A percentile compares a stretch with the other conserved stretches of the same genome.
These are phyloP conservation scores for Drosophila kambysellisi DNA, from an alignment of 2,888 invertebrate genomes.

Conservation along the genomic window DNA sequence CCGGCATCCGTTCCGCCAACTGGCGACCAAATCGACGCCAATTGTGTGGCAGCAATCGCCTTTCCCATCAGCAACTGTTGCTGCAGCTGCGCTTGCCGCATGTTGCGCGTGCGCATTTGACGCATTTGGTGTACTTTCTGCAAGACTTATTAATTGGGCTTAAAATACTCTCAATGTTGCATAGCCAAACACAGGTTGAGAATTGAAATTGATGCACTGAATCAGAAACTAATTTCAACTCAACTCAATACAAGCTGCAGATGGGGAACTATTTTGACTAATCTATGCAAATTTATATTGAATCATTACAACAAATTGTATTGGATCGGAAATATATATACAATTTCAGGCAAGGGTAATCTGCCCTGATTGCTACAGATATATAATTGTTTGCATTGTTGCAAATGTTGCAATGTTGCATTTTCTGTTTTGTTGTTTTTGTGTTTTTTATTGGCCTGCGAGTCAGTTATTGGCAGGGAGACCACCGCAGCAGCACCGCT, in stretches of 20 bases:
- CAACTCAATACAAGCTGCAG: neutral
- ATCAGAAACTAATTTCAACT: neutral
- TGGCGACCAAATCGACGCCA: slow-evolving; percentile 64
- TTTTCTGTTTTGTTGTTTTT: slow-evolving; percentile 1
- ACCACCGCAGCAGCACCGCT: slow-evolving; percentile 48
- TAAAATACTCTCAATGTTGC: slow-evolving; percentile 11
- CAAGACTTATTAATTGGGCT: slow-evolving; percentile 74
- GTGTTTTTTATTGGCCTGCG: slow-evolving; percentile 26
- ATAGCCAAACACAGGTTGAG: neutral
- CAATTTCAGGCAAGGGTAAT: neutral
- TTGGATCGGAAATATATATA: neutral
- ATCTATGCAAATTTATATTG: neutral
- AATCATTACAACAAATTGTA: neutral
- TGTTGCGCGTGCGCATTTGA: slow-evolving; percentile 66
- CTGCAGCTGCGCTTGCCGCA: slow-evolving; percentile 10
- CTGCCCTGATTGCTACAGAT: neutral
- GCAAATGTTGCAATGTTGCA: slow-evolving; percentile 5
- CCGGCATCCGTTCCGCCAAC: slow-evolving; percentile 4
- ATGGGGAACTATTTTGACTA: neutral
- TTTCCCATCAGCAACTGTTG: slow-evolving; percentile 41
- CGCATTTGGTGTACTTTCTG: slow-evolving; percentile 57
- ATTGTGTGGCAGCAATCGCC: slow-evolving; percentile 66
- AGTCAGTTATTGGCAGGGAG: slow-evolving; percentile 34
- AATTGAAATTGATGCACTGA: too few relatives aligned
- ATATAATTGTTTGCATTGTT: slow-evolving; percentile 19